phyloP scores from a whole-genome alignment of 2,797 vertebrate genomes.

The Halcyon chelicuti region DNA sequence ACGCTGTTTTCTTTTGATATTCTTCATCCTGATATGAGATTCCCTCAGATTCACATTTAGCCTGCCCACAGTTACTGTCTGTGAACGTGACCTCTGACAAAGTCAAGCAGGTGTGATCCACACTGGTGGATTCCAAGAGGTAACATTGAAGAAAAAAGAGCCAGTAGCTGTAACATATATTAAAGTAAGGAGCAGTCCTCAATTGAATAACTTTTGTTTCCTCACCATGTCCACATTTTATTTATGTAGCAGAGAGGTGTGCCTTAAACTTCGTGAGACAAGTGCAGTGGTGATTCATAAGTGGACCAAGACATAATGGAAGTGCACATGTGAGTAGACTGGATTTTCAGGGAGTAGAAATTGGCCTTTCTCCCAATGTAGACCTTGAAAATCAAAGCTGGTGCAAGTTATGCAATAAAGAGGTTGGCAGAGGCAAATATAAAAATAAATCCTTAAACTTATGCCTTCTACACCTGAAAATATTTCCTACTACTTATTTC shows the following conservation, averaged over 20 bases:
- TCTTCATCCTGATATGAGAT: neutral
- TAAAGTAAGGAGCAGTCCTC: neutral
- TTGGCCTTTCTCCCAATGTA: neutral
- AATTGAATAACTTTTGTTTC: neutral
- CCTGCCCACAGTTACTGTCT: neutral
- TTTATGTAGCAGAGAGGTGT: neutral
- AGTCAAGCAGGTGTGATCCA: neutral
- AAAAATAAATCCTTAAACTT: neutral
- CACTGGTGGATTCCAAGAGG: neutral
- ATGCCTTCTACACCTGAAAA: neutral
- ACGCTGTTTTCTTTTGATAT: neutral
- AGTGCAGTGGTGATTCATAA: neutral
- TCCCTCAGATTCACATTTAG: neutral
- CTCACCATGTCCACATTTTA: neutral
- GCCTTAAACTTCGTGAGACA: neutral
- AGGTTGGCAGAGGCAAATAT: neutral
- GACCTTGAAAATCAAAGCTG: neutral
- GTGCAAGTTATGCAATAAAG: neutral
- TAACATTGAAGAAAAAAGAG: neutral
- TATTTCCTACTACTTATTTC: neutral
- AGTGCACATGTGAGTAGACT: neutral
- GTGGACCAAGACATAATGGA: neutral
- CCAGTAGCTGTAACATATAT: neutral
- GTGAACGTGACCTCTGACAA: neutral
- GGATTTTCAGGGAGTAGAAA: neutral